Conservation (phyloP, 2,888 invertebrate species). For the Cephus pygmeus region DNA sequence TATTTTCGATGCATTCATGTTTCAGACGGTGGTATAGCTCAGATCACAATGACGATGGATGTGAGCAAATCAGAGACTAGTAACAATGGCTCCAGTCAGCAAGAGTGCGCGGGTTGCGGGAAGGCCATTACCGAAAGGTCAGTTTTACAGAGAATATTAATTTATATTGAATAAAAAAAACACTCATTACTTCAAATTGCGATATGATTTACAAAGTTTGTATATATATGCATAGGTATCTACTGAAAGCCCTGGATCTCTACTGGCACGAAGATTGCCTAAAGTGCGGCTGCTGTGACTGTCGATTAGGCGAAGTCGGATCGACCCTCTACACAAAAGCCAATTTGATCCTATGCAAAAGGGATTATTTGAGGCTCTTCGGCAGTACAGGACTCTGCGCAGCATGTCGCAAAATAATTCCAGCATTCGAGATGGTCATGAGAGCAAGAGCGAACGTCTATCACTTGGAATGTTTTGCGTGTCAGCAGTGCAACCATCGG, state of each 20-base stretch:
- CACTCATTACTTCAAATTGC: background rate
- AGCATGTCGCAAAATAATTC: constrained; percentile 97
- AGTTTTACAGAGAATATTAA: constrained; percentile 16
- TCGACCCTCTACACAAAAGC: constrained; percentile 95
- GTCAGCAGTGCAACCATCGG: constrained; percentile 99
- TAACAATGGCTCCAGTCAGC: constrained; percentile 68
- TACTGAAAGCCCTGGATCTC: constrained; percentile 92
- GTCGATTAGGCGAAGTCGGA: constrained; percentile 95
- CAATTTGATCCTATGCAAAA: constrained; percentile 93
- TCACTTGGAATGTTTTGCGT: constrained; percentile 97
- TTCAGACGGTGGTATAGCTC: constrained; percentile 57
- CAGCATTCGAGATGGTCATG: constrained; percentile 99
- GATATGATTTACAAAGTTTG: no score
- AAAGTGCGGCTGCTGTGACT: constrained; percentile 97
- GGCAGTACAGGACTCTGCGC: constrained; percentile 97
- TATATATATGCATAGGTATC: constrained; percentile 69
- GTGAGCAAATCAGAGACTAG: constrained; percentile 81
- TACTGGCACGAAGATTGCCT: constrained; percentile 99
- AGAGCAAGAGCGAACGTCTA: constrained; percentile 96
- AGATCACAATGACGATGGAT: constrained; percentile 86
- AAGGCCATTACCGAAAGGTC: constrained; percentile 89
- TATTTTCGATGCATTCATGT: constrained; percentile 12
- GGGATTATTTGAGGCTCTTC: constrained; percentile 97
- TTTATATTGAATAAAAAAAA: background rate
- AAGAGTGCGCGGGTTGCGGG: constrained; percentile 94